Conservation (phyloP, 2,113 vertebrate genomes). For the Echinops telfairi region DNA sequence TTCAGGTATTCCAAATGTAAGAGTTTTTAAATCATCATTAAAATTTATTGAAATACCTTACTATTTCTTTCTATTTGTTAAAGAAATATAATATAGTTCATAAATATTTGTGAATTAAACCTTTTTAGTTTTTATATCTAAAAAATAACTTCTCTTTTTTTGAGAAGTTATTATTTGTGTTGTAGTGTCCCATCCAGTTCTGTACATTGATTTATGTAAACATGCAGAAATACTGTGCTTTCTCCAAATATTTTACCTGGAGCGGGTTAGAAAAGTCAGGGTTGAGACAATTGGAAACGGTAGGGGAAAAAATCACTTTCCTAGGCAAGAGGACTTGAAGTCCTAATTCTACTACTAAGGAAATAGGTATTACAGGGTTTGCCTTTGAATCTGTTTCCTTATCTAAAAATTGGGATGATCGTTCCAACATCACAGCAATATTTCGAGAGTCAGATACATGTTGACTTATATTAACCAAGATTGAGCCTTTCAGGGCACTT, state of each 20-base stretch:
- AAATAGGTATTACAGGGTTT: neutral
- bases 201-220: conserved; percentile 40
- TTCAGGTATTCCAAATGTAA: conserved; percentile 82
- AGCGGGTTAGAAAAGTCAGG: conserved; percentile 2
- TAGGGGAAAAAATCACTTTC: neutral
- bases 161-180: conserved; percentile 27
- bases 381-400: neutral
- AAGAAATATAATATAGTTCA: conserved; percentile 66
- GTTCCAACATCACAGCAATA: neutral
- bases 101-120: conserved; percentile 79
- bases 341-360: neutral
- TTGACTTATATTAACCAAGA: neutral
- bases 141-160: conserved; percentile 78
- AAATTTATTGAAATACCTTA: conserved; percentile 77
- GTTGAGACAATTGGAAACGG: neutral
- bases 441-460: neutral
- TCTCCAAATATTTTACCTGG: conserved; percentile 8
- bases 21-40: conserved; percentile 84
- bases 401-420: conserved; percentile 35
- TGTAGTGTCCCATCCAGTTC: neutral
- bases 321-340: neutral
- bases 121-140: conserved; percentile 77
- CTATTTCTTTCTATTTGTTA: conserved; percentile 79
- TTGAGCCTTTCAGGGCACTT: neutral
- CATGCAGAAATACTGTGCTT: neutral